These are phyloP conservation scores for Drosophila meridionalis DNA, from an alignment of 2,888 invertebrate genomes.

Conservation along the genomic window DNA sequence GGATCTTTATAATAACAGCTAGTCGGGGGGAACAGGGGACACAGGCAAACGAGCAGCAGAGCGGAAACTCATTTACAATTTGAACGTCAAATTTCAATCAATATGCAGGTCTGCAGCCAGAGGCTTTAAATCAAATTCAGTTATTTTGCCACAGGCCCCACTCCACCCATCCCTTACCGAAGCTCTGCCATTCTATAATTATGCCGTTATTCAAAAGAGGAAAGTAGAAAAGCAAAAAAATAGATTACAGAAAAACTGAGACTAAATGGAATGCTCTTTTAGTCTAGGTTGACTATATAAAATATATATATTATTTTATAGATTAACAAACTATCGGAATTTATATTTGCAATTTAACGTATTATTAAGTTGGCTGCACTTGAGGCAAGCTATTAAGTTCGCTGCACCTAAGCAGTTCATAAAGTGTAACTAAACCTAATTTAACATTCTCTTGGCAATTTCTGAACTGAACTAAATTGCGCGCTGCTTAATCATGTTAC, in stretches of 20 bases:
- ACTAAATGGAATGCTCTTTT: slow-evolving; percentile 22
- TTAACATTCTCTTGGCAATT: background rate
- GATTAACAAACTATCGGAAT: background rate
- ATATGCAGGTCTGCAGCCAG: slow-evolving; percentile 47
- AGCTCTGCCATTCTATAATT: slow-evolving; percentile 48
- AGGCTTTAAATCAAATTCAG: slow-evolving; percentile 61
- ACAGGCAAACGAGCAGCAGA: background rate
- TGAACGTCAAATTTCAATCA: slow-evolving; percentile 61
- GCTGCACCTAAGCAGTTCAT: background rate
- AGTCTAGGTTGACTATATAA: background rate
- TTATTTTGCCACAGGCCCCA: slow-evolving; percentile 5
- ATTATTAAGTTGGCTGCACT: slow-evolving; percentile 24
- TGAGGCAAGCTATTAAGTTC: slow-evolving; percentile 15
- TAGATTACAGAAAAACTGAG: background rate
- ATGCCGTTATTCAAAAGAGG: slow-evolving; percentile 50
- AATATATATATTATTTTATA: background rate
- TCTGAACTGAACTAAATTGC: background rate
- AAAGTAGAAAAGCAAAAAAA: slow-evolving; percentile 32
- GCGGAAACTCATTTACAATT: slow-evolving; percentile 53
- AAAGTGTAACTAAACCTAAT: background rate
- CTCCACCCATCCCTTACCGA: background rate
- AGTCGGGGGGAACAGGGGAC: background rate
- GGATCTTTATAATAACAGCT: slow-evolving; percentile 38
- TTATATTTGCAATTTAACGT: background rate
- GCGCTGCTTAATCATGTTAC: background rate